Base-by-base conservation (phyloP, 92 coral and sea anemone genomes). In the Actinernus sp. region DNA sequence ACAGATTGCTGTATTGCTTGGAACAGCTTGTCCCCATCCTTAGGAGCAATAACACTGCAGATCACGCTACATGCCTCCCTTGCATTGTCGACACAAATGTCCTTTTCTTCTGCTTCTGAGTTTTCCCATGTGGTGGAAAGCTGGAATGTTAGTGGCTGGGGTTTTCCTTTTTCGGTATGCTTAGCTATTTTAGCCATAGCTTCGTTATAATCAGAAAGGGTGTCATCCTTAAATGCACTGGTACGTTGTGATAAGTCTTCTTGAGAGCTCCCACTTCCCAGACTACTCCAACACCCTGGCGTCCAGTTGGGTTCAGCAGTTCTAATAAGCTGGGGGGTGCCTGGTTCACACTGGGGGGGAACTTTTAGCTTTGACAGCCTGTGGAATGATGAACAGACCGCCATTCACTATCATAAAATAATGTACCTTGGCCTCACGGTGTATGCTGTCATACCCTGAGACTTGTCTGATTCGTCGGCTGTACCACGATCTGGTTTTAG, bases 181-280 rank as follows among this genome's bases (percentile, higher is more conserved):
- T 38, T 31, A 23, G 61, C 30, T 10, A 65, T 11, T 31, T 50
- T 65, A 28, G 62, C 61, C 61, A 65, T 65, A 38, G 73, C 46
- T 24, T 65, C 62, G 36, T 65, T 65, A 31, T 32, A 37, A 19
- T 44, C 49, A 17, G 7, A 26, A 25, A 39, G 20, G 29, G 46
- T 23, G 20, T 50, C 18, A 11, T 50, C 16, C 12, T 21, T 2
- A 49, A 20, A 31, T 4, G 49, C 20, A 49, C 31, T 11, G 3
- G 3, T 34, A 34, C 29, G 2, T 31, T 25, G 2, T 31, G 11
- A 7, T 30, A 58, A 58, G 8, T 59, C 49, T 36, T 26, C 31
- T 41, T 2, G 31, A 27, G 48, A 26, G 28, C 48, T 44, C 28
- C 31, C 66, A 59, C 66, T 24, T 22, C 45, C 66, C 7, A 44